Evolutionary conservation across 2,113 vertebrate species (phyloP), one percentile per base, ranked within the genome.

Genomic region (Bettongia penicillata): DNA sequence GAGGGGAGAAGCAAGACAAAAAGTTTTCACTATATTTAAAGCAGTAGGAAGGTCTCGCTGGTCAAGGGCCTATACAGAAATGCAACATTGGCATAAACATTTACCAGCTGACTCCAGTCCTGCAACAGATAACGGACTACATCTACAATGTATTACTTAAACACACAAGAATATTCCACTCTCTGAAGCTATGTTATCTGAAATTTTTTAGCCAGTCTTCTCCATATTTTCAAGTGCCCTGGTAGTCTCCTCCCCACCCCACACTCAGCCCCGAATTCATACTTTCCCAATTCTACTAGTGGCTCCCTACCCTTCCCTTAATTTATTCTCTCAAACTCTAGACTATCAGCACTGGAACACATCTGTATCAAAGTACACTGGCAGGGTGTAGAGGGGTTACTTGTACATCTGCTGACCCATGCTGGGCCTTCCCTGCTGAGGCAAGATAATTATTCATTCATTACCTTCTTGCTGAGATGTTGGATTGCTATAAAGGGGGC

Each of bases 281-380:
- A n/a, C n/a, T 43, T 43, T 84, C 16, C 68, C 68, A 77, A 43
- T 77, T 77, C 68, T n/a, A n/a, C 37, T n/a, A 23, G n/a, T 84
- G n/a, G n/a, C 55, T 93, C 52, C 55, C 51, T 93, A n/a, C 23
- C 24, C 47, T 94, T 90, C 37, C 50, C 14, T 2, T 53, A 51
- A 51, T 93, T 93, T 47, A 90, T 94, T 91, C 77, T 91, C 91
- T 51, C 43, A 47, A 49, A 25, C 53, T n/a, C 94, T 51, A 37
- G 8, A 19, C 9, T n/a, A 26, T 8, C 50, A 95, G 52, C 48
- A 3, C 55, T 43, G 51, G 24, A 50, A 94, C 28, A 93, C 11
- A 24, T 31, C 31, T 77, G 53, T 51, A 3, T n/a, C 26, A n/a
- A 48, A 53, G 31, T 24, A n/a, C 2, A 43, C 51, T 7, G 55